A percentile compares a stretch with the other conserved stretches of the same genome.
phyloP scores from a whole-genome alignment of 2,113 vertebrate genomes.

The Charadrius vociferus region DNA sequence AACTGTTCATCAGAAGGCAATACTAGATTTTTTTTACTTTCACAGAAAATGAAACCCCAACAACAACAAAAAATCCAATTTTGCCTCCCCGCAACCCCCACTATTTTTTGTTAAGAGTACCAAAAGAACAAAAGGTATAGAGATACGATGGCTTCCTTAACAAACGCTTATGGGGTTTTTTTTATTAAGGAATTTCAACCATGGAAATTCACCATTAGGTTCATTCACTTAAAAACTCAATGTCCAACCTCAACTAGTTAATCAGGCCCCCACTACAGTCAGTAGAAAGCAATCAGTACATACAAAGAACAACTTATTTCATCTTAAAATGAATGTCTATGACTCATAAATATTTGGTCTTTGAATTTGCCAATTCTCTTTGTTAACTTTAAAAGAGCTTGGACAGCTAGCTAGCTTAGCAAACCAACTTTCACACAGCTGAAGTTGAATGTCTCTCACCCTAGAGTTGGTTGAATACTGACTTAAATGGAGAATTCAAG shows the following conservation, averaged over 20 bases:
- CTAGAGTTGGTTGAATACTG: background rate
- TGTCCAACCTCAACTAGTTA: background rate
- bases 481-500: background rate
- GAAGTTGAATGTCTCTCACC: background rate
- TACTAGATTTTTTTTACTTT: background rate
- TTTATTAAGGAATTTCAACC: background rate
- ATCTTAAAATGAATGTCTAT: background rate
- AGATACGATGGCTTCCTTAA: background rate
- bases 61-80: background rate
- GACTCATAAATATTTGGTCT: background rate
- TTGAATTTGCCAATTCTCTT: background rate
- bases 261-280: background rate
- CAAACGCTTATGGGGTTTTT: background rate
- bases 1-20: background rate
- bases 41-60: background rate
- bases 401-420: background rate
- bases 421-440: background rate
- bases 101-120: background rate
- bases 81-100: fast-evolving
- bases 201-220: background rate
- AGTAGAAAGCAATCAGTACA: background rate
- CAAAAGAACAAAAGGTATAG: background rate
- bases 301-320: background rate
- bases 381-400: background rate
- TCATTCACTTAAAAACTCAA: background rate